Percentiles rank a stretch among this genome's conserved stretches.
Evolutionary conservation across 2,888 invertebrate species (phyloP).

Genomic region (Rosalia funebris): DNA sequence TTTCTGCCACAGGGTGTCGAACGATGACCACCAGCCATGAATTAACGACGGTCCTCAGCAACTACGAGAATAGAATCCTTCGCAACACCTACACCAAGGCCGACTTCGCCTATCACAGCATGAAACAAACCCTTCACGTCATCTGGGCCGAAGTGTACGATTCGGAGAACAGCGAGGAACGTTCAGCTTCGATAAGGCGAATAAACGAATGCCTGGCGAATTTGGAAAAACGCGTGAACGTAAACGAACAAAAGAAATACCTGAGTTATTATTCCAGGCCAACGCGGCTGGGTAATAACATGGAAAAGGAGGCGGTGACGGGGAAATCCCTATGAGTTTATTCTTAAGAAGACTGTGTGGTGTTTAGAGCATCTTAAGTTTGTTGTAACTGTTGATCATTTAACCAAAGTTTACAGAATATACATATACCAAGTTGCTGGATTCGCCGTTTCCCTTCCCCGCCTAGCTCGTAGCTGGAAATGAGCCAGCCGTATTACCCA

Average conservation of each 20-base stretch:
- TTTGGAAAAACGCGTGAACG: constrained; percentile 42
- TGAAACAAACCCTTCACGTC: constrained; percentile 45
- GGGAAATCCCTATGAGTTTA: background rate
- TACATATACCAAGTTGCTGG: no score
- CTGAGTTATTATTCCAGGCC: constrained; percentile 38
- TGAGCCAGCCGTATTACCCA: no score
- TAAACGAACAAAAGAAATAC: constrained; percentile 47
- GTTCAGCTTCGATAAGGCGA: constrained; percentile 39
- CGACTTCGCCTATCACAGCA: constrained; percentile 45
- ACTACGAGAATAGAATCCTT: constrained; percentile 37
- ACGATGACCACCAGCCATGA: constrained; percentile 9
- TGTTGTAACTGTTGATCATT: no score
- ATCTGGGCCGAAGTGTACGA: constrained; percentile 45
- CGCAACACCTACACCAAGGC: constrained; percentile 40
- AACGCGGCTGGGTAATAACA: background rate
- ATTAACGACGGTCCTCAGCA: constrained; percentile 15
- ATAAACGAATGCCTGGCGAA: constrained; percentile 41
- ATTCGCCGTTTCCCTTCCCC: no score
- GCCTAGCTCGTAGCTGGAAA: no score
- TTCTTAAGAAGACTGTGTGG: no score
- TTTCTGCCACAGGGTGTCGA: no score
- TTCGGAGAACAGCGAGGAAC: constrained; percentile 39
- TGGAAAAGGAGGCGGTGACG: background rate
- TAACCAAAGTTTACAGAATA: no score
- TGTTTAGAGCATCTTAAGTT: no score